Evolutionary conservation across 2,797 vertebrate genomes (phyloP), one percentile per base, ranked within the genome.

Genomic region (Australoheros facetus): DNA sequence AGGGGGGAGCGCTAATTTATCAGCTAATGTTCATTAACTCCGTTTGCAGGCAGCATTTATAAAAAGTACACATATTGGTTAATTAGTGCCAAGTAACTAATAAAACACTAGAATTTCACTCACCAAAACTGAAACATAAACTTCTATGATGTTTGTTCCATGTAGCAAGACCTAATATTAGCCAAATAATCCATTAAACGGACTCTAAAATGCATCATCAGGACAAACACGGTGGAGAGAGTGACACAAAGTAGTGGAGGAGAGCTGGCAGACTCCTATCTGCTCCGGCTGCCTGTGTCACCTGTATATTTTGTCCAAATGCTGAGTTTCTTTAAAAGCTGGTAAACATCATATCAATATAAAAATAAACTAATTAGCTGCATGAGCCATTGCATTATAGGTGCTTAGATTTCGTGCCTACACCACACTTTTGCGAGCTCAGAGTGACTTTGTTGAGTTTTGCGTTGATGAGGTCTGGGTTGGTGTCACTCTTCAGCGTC

Each of bases 371-470:
- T 4, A 48, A 66, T 66, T 45, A 48, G 19, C 42, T 51, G 17
- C 17, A 30, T 69, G 42, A 69, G 9, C 26, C 26, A 19, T 26
- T 30, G 64, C 16, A 69, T 51, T 51, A 30, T 7, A 51, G 26
- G 48, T 30, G 42, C 42, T 51, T 1, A 30, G 48, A 69, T 69
- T 51, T 51, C n/a, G 17, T 30, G 26, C 30, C 42, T 51, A 19
- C 26, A n/a, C 64, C 42, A n/a, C 42, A 30, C 17, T n/a, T 69
- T 69, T n/a, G 26, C 30, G 64, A 48, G 26, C 21, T n/a, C 37
- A 73, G 39, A 56, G 16, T 42, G 21, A 72, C 70, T 55, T 51
- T 53, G 34, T 30, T 51, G 64, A 69, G 55, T 73, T 73, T 73
- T 57, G 55, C 57, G 55, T n/a, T 51, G 45, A 69, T 69, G 1